These are phyloP conservation scores for Odontomyia ornata DNA, from an alignment of 2,888 invertebrate species.

Conservation along the genomic window DNA sequence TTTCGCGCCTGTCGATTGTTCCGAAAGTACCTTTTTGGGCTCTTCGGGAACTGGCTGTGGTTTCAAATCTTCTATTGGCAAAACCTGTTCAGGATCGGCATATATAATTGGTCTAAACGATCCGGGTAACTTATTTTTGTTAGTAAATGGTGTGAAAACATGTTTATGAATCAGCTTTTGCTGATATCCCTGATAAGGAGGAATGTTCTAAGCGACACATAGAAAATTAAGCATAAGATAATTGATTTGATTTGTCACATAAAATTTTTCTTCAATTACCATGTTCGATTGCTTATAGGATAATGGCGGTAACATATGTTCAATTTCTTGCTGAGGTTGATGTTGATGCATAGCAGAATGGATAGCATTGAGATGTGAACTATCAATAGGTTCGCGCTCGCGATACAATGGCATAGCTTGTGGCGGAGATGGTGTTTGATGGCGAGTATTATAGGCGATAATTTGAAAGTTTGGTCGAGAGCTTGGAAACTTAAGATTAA, in stretches of 20 bases:
- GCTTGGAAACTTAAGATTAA: slow-evolving; percentile 40
- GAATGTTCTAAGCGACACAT: slow-evolving; percentile 13
- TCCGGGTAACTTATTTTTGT: slow-evolving; percentile 67
- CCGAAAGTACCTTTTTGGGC: slow-evolving; percentile 21
- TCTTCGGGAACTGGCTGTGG: slow-evolving; percentile 1
- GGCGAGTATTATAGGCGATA: slow-evolving; percentile 47
- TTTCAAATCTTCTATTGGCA: slow-evolving; percentile 31
- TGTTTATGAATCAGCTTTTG: slow-evolving; percentile 55
- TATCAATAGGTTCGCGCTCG: not conserved
- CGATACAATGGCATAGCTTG: slow-evolving; percentile 23
- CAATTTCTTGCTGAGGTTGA: slow-evolving; percentile 35
- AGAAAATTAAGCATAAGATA: not conserved
- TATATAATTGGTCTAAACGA: slow-evolving; percentile 67
- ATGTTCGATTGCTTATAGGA: slow-evolving; percentile 46
- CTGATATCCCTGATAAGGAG: slow-evolving; percentile 27
- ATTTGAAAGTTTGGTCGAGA: slow-evolving; percentile 46
- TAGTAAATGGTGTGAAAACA: slow-evolving; percentile 67
- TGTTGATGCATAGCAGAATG: slow-evolving; percentile 6
- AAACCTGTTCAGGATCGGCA: slow-evolving; percentile 52
- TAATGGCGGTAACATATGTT: slow-evolving; percentile 45
- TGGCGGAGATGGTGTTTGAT: slow-evolving; percentile 37
- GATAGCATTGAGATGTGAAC: not conserved
- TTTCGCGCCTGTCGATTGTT: not conserved
- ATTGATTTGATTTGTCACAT: not conserved
- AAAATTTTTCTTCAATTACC: slow-evolving; percentile 8